Base-by-base conservation (phyloP, 1,140 invertebrate species). In the Drosophila leontia region DNA sequence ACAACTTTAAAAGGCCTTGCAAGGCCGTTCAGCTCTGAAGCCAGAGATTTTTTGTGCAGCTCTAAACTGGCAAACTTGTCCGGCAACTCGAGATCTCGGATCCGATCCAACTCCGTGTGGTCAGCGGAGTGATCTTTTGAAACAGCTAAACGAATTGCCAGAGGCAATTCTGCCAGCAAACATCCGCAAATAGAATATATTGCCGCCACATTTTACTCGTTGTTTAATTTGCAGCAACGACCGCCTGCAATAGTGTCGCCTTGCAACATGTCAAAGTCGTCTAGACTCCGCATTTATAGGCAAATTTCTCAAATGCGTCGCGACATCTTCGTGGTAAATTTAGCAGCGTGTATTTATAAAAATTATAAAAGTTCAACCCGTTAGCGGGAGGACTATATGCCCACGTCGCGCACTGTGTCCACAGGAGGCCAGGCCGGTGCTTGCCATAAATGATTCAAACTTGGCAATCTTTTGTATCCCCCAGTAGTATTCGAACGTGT, bases 1-100 rank as follows among this genome's bases (percentile, higher is more conserved):
- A 88, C 83, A 87, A 88, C 84, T 88, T 88, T 88, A 88, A 88
- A 88, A 90, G 84, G 85, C 85, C 85, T 88, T 88, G 85, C 85
- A 88, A 88, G 85, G 85, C 86, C 85, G 85, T 88, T 80, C 39
- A 62, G 62, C 48, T 79, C 51, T 57, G 48, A 56, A 87, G 82
- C 64, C 65, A 63, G 59, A 67, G 42, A 48, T 60, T 76, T 87
- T 86, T 51, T 79, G 42, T 55, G 34, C 58, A 67, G 35, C 44
- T 32, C 48, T n/a, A 50, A 50, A 50, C 48, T 51, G 8, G n/a
- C 53, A 72, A 82, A 68, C 59, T 78, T 77, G 67, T 76, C 47
- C 68, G 41, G 51, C 67, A 35, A 71, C 61, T 50, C 12, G 26
- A 17, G 48, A 34, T 32, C 48, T 51, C 48, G 48, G 48, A 50